Base-by-base conservation (phyloP, 2,113 vertebrate genomes). In the Epinephelus lanceolatus region DNA sequence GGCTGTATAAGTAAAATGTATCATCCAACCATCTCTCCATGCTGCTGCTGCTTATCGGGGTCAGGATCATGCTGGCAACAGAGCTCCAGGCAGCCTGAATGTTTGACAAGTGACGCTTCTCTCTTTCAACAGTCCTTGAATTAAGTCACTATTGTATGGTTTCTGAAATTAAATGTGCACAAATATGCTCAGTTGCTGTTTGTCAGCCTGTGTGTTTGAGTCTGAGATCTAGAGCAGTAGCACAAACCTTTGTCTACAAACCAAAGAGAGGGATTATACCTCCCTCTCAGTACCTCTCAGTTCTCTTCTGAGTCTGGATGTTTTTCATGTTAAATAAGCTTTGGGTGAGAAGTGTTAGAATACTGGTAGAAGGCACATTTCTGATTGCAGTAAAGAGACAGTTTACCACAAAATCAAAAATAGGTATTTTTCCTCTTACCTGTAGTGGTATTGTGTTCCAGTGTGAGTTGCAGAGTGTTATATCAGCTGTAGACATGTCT, bases 1-100 rank as follows among this genome's bases (percentile, higher is more conserved):
- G 42, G n/a, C 45, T 45, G 15, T 27, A 14, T 42, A 21, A 37
- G 72, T 77, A 17, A 71, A 72, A 61, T 68, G 37, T 55, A 15
- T 68, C 61, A 72, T 68, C 33, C 15, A 59, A 45, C 18, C n/a
- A 80, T 61, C 59, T 9, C 17, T 57, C 45, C 57, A 23, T 70
- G 7, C 52, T 67, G 25, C 49, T 67, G 77, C 69, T 67, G 74
- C 47, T 67, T 40, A 59, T 62, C 17, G 40, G 53, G 76, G 74
- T 86, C 61, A 76, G 55, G 42, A 30, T 79, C 78, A 37, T 23
- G 72, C 17, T 81, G 27, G 60, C 68, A 74, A 2, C 62, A 33
- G 53, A 62, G 76, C 71, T 40, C 23, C 49, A 19, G 57, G 65
- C 63, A n/a, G 77, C 51, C 42, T 47, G 60, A 42, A 19, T 68